Conservation (phyloP, 1,140 invertebrate species). For the Ostrea denselamellosa region DNA sequence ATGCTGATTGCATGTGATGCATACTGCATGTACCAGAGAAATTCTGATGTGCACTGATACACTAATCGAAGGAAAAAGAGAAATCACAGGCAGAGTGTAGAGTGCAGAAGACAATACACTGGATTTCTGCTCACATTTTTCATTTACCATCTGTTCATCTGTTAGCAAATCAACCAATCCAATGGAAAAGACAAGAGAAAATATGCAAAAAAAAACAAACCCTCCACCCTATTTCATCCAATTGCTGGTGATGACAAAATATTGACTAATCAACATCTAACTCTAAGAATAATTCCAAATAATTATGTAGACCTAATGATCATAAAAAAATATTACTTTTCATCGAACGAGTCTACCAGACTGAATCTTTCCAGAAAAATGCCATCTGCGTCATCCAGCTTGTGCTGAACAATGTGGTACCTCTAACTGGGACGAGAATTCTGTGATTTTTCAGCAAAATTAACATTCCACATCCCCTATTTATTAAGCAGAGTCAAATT, state of each 20-base stretch:
- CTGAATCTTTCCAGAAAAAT: not conserved
- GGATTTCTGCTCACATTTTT: not conserved
- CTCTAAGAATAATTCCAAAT: not conserved
- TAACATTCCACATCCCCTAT: not conserved
- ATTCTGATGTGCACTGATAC: not conserved
- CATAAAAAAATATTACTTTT: not conserved
- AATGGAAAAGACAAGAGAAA: slow-evolving; percentile 1
- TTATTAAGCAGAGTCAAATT: not conserved
- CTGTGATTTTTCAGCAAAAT: not conserved
- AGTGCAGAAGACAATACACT: not conserved
- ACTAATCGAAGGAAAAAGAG: slow-evolving; percentile 1
- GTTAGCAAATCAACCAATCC: not conserved
- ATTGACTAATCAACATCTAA: not conserved
- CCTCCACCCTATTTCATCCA: not conserved
- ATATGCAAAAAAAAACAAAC: not conserved
- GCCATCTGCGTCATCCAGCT: not conserved
- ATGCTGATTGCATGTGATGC: not conserved
- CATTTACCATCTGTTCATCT: not conserved
- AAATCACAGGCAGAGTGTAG: not conserved
- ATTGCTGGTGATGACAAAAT: slow-evolving; percentile 3
- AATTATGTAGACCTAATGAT: not conserved
- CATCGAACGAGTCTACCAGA: not conserved
- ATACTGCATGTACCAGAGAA: not conserved
- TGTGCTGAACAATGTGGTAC: too few species aligned
- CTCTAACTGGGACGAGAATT: not conserved